These are phyloP conservation scores for Drosophila suzukii DNA, from an alignment of 1,140 invertebrate genomes.

Conservation along the genomic window DNA sequence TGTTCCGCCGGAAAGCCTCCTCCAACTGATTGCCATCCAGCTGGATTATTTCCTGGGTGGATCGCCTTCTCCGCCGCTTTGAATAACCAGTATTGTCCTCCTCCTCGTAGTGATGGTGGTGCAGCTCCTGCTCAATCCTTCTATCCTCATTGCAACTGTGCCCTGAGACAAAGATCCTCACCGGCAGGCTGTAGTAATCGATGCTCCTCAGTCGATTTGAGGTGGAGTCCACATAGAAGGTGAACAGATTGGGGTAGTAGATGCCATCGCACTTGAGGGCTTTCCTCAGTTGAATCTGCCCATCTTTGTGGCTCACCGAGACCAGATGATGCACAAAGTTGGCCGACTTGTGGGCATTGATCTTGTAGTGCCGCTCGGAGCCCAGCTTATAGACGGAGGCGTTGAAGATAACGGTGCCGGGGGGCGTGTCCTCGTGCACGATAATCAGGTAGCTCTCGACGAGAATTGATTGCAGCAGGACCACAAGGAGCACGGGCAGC, in stretches of 20 bases:
- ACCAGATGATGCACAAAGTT: conserved; percentile 92
- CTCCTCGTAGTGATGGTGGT: conserved; percentile 85
- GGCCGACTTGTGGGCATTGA: conserved; percentile 91
- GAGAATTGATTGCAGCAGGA: conserved; percentile 15
- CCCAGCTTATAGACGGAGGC: conserved; percentile 91
- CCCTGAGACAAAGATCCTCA: conserved; percentile 91
- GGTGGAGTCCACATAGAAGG: conserved; percentile 93
- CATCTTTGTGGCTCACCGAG: conserved; percentile 89
- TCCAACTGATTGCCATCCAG: conserved; percentile 63
- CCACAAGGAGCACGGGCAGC: conserved; percentile 39
- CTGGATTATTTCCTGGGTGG: conserved; percentile 30
- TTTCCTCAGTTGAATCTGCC: conserved; percentile 90
- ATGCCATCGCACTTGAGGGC: conserved; percentile 91
- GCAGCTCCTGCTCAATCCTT: conserved; percentile 86
- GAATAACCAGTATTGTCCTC: conserved; percentile 81
- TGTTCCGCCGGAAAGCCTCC: conserved; percentile 60
- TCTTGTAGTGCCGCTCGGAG: conserved; percentile 89
- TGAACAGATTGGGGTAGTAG: conserved; percentile 93
- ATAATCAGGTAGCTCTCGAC: conserved; percentile 88
- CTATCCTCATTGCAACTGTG: conserved; percentile 88
- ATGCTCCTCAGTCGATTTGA: conserved; percentile 91
- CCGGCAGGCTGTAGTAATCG: conserved; percentile 93
- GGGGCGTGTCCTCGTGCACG: conserved; percentile 88
- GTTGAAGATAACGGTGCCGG: conserved; percentile 91
- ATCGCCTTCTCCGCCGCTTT: conserved; percentile 61